phyloP scores from a whole-genome alignment of 1,140 invertebrate species.

The Spodoptera frugiperda region DNA sequence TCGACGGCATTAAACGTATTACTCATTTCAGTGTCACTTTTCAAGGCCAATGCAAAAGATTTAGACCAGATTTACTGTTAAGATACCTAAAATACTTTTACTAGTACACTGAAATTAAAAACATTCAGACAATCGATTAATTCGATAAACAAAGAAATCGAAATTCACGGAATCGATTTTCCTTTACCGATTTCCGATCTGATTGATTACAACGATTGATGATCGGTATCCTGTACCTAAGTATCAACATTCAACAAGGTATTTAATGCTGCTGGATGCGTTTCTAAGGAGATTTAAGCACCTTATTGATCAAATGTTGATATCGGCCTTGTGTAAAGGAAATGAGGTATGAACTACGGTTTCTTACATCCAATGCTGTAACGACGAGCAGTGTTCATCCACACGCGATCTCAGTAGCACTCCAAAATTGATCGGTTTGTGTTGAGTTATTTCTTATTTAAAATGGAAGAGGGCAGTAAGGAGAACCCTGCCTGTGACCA shows the following conservation, averaged over 20 bases:
- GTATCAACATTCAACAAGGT: background rate
- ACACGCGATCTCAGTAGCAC: slow-evolving; percentile 53
- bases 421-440: slow-evolving; percentile 44
- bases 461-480: slow-evolving; percentile 54
- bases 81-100: no score
- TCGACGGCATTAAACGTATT: no score
- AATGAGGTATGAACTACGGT: slow-evolving; percentile 55
- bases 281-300: slow-evolving; percentile 10
- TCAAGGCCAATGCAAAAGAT: no score
- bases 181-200: background rate
- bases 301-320: slow-evolving; percentile 37
- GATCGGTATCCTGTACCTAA: background rate
- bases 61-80: no score
- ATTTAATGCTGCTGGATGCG: background rate
- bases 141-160: background rate
- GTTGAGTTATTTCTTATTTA: slow-evolving; percentile 49
- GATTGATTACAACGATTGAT: slow-evolving; percentile 7
- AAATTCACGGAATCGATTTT: slow-evolving; percentile 21
- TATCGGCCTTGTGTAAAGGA: slow-evolving; percentile 68
- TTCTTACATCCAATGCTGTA: slow-evolving; percentile 51
- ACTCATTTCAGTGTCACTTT: no score
- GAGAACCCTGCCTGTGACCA: slow-evolving; percentile 47
- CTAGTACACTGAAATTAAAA: no score
- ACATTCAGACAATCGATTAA: background rate
- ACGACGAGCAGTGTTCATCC: slow-evolving; percentile 53